phyloP scores from a whole-genome alignment of 1,140 invertebrate genomes.

The Colletes gigas region DNA sequence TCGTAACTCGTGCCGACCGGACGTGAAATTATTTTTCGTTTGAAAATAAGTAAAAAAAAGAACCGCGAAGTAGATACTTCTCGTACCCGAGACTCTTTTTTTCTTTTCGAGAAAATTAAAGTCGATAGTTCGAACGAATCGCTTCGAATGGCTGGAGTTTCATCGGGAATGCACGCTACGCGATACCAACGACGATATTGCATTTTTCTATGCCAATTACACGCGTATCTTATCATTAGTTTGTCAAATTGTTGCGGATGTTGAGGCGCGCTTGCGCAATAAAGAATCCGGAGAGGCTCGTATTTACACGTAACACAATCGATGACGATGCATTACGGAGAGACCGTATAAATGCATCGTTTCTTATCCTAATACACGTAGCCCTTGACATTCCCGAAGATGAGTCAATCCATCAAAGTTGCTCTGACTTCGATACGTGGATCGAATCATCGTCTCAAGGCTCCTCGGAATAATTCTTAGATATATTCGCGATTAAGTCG shows the following conservation, averaged over 20 bases:
- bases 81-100: not conserved
- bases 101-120: not conserved
- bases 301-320: not conserved
- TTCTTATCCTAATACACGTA: not conserved
- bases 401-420: not conserved
- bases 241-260: not conserved
- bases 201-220: not conserved
- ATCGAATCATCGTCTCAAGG: not conserved
- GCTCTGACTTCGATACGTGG: not conserved
- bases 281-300: not conserved
- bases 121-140: not conserved
- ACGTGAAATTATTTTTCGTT: no score
- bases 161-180: no score
- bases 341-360: not conserved
- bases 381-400: conserved; percentile 1
- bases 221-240: not conserved
- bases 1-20: not conserved
- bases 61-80: no score
- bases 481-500: not conserved
- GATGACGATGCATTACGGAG: not conserved
- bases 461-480: not conserved
- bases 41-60: no score
- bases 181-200: no score
- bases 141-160: no score
- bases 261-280: not conserved